phyloP scores from a whole-genome alignment of 2,113 vertebrate species.

The Abramis brama region DNA sequence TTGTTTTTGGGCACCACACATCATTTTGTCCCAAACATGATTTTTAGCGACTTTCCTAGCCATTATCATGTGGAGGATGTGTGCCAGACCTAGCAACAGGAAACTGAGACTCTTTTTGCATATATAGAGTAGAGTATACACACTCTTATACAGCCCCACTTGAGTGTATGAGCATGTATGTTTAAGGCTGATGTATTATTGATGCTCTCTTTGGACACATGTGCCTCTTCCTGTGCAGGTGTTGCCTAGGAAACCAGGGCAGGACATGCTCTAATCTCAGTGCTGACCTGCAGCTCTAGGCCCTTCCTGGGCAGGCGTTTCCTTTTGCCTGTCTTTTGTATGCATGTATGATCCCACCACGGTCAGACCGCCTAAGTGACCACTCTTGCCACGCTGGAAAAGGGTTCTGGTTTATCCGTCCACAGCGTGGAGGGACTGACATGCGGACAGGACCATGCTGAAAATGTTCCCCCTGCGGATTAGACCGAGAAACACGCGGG shows the following conservation, averaged over 20 bases:
- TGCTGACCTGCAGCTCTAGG: slow-evolving; percentile 70
- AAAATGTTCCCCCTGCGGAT: slow-evolving; percentile 64
- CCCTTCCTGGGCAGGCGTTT: slow-evolving; percentile 65
- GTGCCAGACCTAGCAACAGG: not conserved
- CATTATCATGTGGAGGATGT: slow-evolving; percentile 5
- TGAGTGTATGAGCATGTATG: not conserved
- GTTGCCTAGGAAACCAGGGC: slow-evolving; percentile 76
- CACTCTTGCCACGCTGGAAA: slow-evolving; percentile 32
- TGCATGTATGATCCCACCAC: slow-evolving; percentile 52
- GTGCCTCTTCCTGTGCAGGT: slow-evolving; percentile 76
- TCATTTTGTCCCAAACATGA: not conserved
- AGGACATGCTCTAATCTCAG: slow-evolving; percentile 73
- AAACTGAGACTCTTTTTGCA: not conserved
- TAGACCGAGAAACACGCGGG: slow-evolving; percentile 62
- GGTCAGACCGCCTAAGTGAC: not conserved
- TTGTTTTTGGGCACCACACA: not conserved
- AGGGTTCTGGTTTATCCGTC: slow-evolving; percentile 5
- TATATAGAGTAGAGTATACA: not conserved
- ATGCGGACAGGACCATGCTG: slow-evolving; percentile 59
- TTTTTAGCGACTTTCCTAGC: not conserved
- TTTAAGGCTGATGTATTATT: slow-evolving; percentile 28
- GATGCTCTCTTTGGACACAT: slow-evolving; percentile 66
- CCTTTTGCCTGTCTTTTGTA: slow-evolving; percentile 50
- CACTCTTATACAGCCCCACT: not conserved
- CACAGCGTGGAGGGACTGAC: slow-evolving; percentile 14